Evolutionary conservation across 2,797 vertebrate genomes (phyloP).

Genomic region (Cyprinella venusta): DNA sequence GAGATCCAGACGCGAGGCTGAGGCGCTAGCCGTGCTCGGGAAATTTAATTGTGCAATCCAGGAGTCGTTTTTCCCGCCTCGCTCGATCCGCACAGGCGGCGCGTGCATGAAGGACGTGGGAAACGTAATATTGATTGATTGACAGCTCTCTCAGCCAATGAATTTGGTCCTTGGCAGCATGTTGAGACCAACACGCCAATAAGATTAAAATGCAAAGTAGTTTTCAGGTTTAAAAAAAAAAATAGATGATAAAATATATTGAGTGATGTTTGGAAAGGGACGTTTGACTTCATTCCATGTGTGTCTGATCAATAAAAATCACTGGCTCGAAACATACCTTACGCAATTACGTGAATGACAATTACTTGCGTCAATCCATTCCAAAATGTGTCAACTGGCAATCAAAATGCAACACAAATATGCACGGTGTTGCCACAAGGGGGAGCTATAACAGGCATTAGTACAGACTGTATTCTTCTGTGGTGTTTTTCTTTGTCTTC

Average conservation of each 20-base stretch:
- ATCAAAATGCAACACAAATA: background rate
- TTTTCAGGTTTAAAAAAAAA: slow-evolving; percentile 61
- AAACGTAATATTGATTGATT: slow-evolving; percentile 78
- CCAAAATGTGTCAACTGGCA: background rate
- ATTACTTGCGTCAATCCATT: background rate
- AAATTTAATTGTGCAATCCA: slow-evolving; percentile 66
- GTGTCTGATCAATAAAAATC: slow-evolving; percentile 45
- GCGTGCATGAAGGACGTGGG: slow-evolving; percentile 71
- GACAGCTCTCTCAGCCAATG: slow-evolving; percentile 69
- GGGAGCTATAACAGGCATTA: background rate
- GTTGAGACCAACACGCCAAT: slow-evolving; percentile 69
- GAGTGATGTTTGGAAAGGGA: slow-evolving; percentile 58
- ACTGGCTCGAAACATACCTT: background rate
- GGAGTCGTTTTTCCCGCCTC: slow-evolving; percentile 56
- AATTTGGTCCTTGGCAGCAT: slow-evolving; percentile 63
- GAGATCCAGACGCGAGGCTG: slow-evolving; percentile 46
- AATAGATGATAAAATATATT: slow-evolving; percentile 68
- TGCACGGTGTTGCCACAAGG: background rate
- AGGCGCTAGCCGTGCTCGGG: slow-evolving; percentile 49
- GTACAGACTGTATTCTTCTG: background rate
- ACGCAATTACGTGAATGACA: background rate
- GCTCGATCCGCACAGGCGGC: slow-evolving; percentile 38
- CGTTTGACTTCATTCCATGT: slow-evolving; percentile 46
- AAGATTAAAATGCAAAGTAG: slow-evolving; percentile 74
- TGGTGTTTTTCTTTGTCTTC: background rate